Evolutionary conservation across 2,888 invertebrate species (phyloP).

Genomic region (Scaptomyza flava): DNA sequence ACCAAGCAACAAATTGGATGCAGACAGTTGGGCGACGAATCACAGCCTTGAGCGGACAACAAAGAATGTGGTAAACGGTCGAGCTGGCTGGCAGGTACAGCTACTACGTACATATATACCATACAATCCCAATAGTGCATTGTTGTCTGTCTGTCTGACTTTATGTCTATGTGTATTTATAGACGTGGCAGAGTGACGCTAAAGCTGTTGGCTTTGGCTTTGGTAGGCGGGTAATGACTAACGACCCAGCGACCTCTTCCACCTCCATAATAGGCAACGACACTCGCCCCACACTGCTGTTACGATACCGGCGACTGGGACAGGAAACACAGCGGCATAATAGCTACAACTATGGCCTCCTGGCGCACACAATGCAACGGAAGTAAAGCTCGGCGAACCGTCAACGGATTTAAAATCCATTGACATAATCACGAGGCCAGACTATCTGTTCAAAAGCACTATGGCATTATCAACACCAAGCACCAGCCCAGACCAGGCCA

Average conservation of each 20-base stretch:
- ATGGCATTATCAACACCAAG: slow-evolving; percentile 36
- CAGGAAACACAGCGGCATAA: slow-evolving; percentile 56
- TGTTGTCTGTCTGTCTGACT: slow-evolving; percentile 17
- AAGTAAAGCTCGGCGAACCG: slow-evolving; percentile 44
- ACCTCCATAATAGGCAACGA: not conserved
- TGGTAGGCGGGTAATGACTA: slow-evolving; percentile 32
- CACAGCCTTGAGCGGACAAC: slow-evolving; percentile 26
- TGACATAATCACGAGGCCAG: slow-evolving; percentile 34
- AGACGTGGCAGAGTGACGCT: slow-evolving; percentile 30
- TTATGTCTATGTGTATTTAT: not conserved
- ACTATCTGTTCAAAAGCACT: slow-evolving; percentile 17
- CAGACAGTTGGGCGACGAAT: slow-evolving; percentile 1
- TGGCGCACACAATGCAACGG: slow-evolving; percentile 47
- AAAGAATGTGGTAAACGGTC: slow-evolving; percentile 18
- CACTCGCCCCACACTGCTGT: not conserved
- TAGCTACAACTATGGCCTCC: slow-evolving; percentile 44
- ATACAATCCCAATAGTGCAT: slow-evolving; percentile 43
- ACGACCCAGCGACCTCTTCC: slow-evolving; percentile 9
- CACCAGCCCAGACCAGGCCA: slow-evolving; percentile 1
- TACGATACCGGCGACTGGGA: slow-evolving; percentile 11
- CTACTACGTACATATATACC: not conserved
- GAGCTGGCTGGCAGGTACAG: slow-evolving; percentile 7
- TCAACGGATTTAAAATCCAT: slow-evolving; percentile 36
- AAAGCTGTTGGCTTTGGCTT: slow-evolving; percentile 34
- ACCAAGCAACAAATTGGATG: slow-evolving; percentile 8